These are phyloP conservation scores for Tringa solitaria DNA, from an alignment of 2,113 vertebrate genomes.

Conservation along the genomic window DNA sequence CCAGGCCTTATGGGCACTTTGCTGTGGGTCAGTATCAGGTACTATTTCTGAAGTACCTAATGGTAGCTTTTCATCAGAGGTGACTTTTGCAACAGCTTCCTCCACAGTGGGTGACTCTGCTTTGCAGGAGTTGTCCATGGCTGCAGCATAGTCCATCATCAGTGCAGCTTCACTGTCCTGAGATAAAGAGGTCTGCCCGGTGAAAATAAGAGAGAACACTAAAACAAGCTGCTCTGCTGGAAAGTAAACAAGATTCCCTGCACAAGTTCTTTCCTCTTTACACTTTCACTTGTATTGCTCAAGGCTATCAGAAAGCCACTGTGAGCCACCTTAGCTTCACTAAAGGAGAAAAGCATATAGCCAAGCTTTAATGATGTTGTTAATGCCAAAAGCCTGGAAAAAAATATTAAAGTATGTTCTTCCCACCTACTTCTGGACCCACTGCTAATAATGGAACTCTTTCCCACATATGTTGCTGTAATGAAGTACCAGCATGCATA, in stretches of 20 bases:
- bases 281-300: not conserved
- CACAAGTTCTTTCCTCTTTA: not conserved
- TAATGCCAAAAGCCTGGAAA: not conserved
- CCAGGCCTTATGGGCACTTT: conserved; percentile 56
- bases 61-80: not conserved
- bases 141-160: conserved; percentile 89
- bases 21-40: not conserved
- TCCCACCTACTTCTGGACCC: not conserved
- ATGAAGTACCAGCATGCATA: not conserved
- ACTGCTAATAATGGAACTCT: not conserved
- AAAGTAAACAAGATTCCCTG: not conserved
- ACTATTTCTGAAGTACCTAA: not conserved
- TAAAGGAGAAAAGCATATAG: not conserved
- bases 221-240: not conserved
- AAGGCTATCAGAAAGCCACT: not conserved
- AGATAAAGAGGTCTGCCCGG: conserved; percentile 75
- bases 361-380: not conserved
- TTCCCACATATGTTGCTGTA: not conserved
- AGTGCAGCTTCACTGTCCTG: conserved; percentile 87
- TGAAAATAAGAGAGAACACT: not conserved
- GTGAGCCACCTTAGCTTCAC: not conserved
- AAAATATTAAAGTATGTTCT: not conserved
- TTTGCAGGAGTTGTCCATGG: conserved; percentile 84
- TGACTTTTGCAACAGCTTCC: not conserved
- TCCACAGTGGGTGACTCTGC: conserved; percentile 39